Base-by-base conservation (phyloP, 1,140 invertebrate genomes). In the Drosophila virilis region DNA sequence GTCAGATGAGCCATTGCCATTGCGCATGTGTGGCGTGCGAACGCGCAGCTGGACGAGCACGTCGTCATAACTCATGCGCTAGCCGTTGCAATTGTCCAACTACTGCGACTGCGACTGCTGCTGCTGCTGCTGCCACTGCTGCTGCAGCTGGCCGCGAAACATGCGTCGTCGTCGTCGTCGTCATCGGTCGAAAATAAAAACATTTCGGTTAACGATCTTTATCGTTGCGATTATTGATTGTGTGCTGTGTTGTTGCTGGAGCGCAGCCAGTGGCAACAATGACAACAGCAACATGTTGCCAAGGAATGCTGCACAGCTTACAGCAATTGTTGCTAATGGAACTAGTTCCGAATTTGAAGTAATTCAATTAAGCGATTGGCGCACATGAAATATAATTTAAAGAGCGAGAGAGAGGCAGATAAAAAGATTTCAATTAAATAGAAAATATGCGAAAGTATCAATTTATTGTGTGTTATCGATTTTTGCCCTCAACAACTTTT, bases 181-280 rank as follows among this genome's bases (percentile, higher is more conserved):
- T 77, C 68, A 61, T 58, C 74, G 70, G 45, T 61, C 68, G 74
- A 60, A 88, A 88, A 88, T 89, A 88, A 88, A 88, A 88, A 89
- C 84, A 88, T 88, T 88, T 88, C 84, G 84, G 78, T 88, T 88
- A 88, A 90, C 89, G 89, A 91, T 91, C 84, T 91, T 91, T 91
- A 91, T 91, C 90, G 82, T 72, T 86, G 77, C 81, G 89, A 91
- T 91, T 91, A 91, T 91, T 91, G 89, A 91, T 91, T 91, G 90
- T 89, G 75, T 73, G 61, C 42, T 9, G 40, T 12, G 66, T 54
- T 80, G 64, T 62, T 66, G 77, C 54, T 65, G 57, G 51, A 32
- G 48, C 73, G 72, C 65, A 64, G 66, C 55, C 60, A 48, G 35
- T 5, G 17, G 15, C 64, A 54, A 22, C 58, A 70, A 9, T 38